phyloP scores from a whole-genome alignment of 2,113 vertebrate species.

The Sinocyclocheilus anophthalmus region DNA sequence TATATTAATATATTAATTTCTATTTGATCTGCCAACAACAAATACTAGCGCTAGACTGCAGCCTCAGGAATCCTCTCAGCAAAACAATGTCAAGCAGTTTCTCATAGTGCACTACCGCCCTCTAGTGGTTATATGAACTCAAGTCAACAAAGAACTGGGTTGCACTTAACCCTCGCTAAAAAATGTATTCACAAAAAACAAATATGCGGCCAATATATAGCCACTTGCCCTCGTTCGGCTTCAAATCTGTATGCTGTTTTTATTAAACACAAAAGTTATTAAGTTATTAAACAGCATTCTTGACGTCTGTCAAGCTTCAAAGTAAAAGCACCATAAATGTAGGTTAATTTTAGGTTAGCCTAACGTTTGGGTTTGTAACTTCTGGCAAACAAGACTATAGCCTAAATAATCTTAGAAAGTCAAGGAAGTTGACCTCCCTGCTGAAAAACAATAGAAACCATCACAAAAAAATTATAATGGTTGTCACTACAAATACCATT shows the following conservation, averaged over 20 bases:
- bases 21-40: no score
- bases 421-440: background rate
- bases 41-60: background rate
- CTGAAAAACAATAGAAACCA: no score
- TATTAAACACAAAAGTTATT: background rate
- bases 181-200: background rate
- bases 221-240: background rate
- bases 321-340: background rate
- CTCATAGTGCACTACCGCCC: background rate
- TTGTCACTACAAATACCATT: no score
- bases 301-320: background rate
- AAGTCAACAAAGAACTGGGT: background rate
- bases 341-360: background rate
- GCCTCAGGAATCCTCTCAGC: background rate
- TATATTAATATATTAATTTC: no score
- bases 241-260: background rate
- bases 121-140: constrained; percentile 21
- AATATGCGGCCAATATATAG: background rate
- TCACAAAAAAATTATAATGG: no score
- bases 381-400: background rate
- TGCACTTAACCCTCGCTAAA: background rate
- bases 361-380: background rate
- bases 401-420: background rate
- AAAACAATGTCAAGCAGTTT: background rate
- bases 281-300: background rate